Conservation (phyloP, 2,888 invertebrate genomes). For the Melanotus villosus region DNA sequence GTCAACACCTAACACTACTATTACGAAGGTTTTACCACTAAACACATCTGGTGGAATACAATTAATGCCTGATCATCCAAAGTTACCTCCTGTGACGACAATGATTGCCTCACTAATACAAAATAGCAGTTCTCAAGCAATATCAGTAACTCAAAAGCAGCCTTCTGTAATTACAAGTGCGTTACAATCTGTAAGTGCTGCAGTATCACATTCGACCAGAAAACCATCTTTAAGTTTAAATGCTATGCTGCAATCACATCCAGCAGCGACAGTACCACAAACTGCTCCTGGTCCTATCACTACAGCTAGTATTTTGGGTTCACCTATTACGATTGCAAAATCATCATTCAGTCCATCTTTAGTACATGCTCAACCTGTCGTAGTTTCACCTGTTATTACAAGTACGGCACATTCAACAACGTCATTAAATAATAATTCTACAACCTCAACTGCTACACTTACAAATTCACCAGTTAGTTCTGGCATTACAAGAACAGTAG, state of each 20-base stretch:
- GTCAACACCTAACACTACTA: slow-evolving; percentile 28
- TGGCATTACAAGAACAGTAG: slow-evolving; percentile 62
- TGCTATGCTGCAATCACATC: slow-evolving; percentile 69
- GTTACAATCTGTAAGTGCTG: not conserved
- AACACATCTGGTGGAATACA: slow-evolving; percentile 57
- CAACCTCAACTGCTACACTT: slow-evolving; percentile 53
- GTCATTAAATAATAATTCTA: slow-evolving; percentile 58
- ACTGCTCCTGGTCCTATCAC: slow-evolving; percentile 66
- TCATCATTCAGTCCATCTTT: slow-evolving; percentile 62
- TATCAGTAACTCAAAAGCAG: slow-evolving; percentile 32
- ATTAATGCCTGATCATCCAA: slow-evolving; percentile 62
- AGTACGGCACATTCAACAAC: slow-evolving; percentile 56
- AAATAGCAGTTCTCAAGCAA: slow-evolving; percentile 44
- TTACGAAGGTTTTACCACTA: slow-evolving; percentile 53
- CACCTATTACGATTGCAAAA: slow-evolving; percentile 62
- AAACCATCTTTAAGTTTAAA: slow-evolving; percentile 65
- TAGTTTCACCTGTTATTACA: slow-evolving; percentile 57
- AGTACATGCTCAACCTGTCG: slow-evolving; percentile 64
- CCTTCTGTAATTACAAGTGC: slow-evolving; percentile 31
- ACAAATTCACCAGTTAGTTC: slow-evolving; percentile 25
- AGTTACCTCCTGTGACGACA: slow-evolving; percentile 58
- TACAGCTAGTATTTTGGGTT: slow-evolving; percentile 65
- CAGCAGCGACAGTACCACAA: slow-evolving; percentile 66
- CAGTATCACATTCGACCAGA: slow-evolving; percentile 32
- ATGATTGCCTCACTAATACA: slow-evolving; percentile 53